Evolutionary conservation across 2,888 invertebrate genomes (phyloP).

Genomic region (Creontiades dilutus): DNA sequence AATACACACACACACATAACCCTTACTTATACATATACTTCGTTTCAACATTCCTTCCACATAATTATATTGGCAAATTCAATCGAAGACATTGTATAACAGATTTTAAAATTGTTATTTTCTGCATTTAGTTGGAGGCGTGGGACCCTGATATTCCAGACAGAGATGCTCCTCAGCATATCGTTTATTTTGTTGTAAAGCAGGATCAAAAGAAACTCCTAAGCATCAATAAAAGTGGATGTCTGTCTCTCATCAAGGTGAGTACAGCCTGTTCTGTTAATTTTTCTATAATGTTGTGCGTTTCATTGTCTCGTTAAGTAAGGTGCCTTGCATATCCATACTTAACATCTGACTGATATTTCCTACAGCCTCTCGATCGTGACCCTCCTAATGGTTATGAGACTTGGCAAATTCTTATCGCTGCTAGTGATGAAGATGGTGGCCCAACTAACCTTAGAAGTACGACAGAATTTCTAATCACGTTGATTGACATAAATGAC

Average conservation of each 20-base stretch:
- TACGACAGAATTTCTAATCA: slow-evolving; percentile 84
- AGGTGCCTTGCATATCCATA: neutral
- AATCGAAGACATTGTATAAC: too few species aligned
- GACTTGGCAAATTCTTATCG: slow-evolving; percentile 84
- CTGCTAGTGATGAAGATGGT: slow-evolving; percentile 88
- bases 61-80: too few species aligned
- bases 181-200: slow-evolving; percentile 87
- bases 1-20: slow-evolving; percentile 68
- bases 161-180: slow-evolving; percentile 86
- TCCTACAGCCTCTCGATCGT: slow-evolving; percentile 86
- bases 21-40: too few species aligned
- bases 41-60: too few species aligned
- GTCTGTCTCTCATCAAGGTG: slow-evolving; percentile 84
- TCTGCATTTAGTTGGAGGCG: slow-evolving; percentile 82
- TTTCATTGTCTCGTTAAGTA: neutral
- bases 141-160: slow-evolving; percentile 93
- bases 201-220: slow-evolving; percentile 86
- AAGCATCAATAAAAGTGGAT: slow-evolving; percentile 87
- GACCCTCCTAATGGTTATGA: slow-evolving; percentile 93
- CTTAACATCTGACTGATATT: neutral
- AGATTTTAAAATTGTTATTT: neutral
- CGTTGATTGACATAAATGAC: slow-evolving; percentile 91
- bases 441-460: slow-evolving; percentile 81
- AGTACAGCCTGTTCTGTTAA: neutral
- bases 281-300: neutral